Conservation (phyloP, 2,888 invertebrate species). For the Dasypolia templi region DNA sequence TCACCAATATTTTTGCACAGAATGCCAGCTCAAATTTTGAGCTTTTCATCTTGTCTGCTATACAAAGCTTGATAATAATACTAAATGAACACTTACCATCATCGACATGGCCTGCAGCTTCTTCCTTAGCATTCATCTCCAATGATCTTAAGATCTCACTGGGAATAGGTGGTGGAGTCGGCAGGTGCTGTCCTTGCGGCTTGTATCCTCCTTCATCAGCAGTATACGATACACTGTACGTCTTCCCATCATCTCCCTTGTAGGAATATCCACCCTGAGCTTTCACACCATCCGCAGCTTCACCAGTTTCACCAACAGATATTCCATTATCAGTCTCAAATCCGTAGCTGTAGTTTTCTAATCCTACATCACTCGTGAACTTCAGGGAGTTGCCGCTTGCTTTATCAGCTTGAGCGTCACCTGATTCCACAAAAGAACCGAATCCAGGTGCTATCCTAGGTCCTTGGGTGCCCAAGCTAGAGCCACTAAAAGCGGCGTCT, state of each 20-base stretch:
- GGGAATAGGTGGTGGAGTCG: slow-evolving; percentile 84
- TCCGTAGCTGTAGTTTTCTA: slow-evolving; percentile 79
- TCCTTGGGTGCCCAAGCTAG: slow-evolving; percentile 64
- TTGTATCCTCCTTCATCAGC: slow-evolving; percentile 83
- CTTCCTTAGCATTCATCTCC: slow-evolving; percentile 83
- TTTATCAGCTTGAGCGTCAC: slow-evolving; percentile 47
- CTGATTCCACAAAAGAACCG: slow-evolving; percentile 27
- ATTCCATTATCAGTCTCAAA: slow-evolving; percentile 86
- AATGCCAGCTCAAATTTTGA: background rate
- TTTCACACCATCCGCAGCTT: slow-evolving; percentile 78
- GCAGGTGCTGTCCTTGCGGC: slow-evolving; percentile 82
- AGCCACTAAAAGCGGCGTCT: slow-evolving; percentile 81
- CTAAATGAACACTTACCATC: slow-evolving; percentile 79
- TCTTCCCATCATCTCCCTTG: slow-evolving; percentile 84
- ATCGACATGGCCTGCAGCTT: slow-evolving; percentile 82
- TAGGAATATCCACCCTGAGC: slow-evolving; percentile 84
- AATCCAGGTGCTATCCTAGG: slow-evolving; percentile 56
- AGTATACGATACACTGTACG: slow-evolving; percentile 83
- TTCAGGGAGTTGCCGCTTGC: slow-evolving; percentile 74
- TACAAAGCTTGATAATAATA: background rate
- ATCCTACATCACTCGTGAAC: slow-evolving; percentile 78
- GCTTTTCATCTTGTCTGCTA: background rate
- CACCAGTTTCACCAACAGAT: slow-evolving; percentile 79
- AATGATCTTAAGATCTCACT: slow-evolving; percentile 81
- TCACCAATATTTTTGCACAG: background rate